Evolutionary conservation across 1,140 invertebrate genomes (phyloP).

Genomic region (Tetraneura akinire): DNA sequence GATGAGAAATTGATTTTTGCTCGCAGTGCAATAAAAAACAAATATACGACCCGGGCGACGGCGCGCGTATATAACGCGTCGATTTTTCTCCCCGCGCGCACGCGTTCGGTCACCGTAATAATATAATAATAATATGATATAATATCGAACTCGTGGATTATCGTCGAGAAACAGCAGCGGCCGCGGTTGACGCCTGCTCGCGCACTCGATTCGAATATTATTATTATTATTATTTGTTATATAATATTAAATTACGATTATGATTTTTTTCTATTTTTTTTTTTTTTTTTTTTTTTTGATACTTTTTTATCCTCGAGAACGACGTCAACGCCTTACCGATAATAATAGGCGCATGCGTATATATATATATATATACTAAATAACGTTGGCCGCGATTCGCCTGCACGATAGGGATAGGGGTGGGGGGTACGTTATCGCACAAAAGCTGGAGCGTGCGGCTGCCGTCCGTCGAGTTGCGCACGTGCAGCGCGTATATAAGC

Average conservation of each 20-base stretch:
- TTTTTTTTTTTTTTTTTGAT: too few species aligned
- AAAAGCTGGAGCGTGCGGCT: not conserved
- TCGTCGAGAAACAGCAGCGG: not conserved
- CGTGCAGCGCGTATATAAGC: not conserved
- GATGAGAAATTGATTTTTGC: slow-evolving; percentile 39
- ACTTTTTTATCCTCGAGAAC: slow-evolving; percentile 20
- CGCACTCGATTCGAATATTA: slow-evolving; percentile 42
- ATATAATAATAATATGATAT: not conserved
- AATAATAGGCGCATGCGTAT: not conserved
- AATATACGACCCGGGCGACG: too few species aligned
- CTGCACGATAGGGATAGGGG: too few species aligned
- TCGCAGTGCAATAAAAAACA: too few species aligned
- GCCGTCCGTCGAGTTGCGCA: not conserved
- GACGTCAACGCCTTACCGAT: not conserved
- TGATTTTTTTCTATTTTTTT: too few species aligned
- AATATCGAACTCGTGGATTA: slow-evolving; percentile 22
- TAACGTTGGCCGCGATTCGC: not conserved
- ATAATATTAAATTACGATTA: too few species aligned
- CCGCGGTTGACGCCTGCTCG: slow-evolving; percentile 18
- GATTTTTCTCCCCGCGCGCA: not conserved
- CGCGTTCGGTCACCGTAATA: not conserved
- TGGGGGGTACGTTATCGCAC: slow-evolving; percentile 3
- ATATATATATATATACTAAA: too few species aligned
- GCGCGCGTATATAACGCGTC: not conserved
- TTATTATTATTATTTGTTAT: slow-evolving; percentile 10